Conservation (phyloP, 2,888 invertebrate species). For the Villa cingulata region DNA sequence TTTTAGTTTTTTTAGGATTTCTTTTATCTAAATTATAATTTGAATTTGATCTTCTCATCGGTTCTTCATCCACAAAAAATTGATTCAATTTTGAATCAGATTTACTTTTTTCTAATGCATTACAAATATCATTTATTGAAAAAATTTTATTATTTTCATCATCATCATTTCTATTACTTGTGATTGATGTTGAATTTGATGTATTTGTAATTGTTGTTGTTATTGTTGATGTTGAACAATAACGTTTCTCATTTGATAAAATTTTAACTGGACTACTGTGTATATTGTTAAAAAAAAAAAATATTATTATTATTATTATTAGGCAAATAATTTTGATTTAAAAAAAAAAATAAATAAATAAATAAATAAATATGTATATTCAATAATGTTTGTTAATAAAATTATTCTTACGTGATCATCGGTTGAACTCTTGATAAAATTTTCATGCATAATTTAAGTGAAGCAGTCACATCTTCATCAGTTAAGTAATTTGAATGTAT, state of each 20-base stretch:
- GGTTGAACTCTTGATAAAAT: slow-evolving; percentile 64
- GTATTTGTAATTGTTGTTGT: neutral
- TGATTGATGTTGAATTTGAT: neutral
- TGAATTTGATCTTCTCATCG: slow-evolving; percentile 41
- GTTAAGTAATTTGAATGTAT: slow-evolving; percentile 38
- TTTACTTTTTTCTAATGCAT: slow-evolving; percentile 47
- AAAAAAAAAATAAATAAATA: neutral
- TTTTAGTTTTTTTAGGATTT: slow-evolving; percentile 38
- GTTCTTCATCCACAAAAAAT: slow-evolving; percentile 29
- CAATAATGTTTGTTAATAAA: neutral
- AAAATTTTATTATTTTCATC: neutral
- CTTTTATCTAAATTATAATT: slow-evolving; percentile 39
- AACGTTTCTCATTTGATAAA: slow-evolving; percentile 14
- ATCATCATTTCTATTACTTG: neutral
- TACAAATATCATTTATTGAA: slow-evolving; percentile 17
- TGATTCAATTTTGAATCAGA: slow-evolving; percentile 50
- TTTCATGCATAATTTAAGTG: slow-evolving; percentile 55
- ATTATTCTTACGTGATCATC: slow-evolving; percentile 34
- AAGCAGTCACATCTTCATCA: slow-evolving; percentile 46
- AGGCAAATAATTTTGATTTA: neutral
- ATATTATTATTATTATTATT: neutral
- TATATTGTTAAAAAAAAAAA: neutral
- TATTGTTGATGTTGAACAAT: slow-evolving; percentile 11
- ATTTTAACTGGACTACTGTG: slow-evolving; percentile 31
- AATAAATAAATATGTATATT: neutral